Evolutionary conservation across 92 coral and sea anemone genomes (phyloP).

Genomic region (Paramuricea clavata): DNA sequence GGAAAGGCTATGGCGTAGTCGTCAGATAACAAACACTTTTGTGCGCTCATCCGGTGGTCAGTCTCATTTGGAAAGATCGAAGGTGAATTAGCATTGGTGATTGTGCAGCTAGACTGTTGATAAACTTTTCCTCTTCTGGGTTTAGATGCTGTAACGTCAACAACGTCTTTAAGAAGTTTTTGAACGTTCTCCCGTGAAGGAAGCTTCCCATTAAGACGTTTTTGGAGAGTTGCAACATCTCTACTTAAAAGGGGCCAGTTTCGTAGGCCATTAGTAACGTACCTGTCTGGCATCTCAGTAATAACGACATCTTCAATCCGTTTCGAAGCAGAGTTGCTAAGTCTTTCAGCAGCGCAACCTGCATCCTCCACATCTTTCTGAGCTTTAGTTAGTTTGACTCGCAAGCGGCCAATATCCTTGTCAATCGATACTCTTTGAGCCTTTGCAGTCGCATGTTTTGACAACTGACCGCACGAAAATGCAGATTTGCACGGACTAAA

Average conservation of each 20-base stretch:
- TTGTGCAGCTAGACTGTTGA: neutral
- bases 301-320: constrained; percentile 55
- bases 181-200: constrained; percentile 51
- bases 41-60: constrained; percentile 50
- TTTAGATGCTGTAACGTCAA: neutral
- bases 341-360: constrained; percentile 52
- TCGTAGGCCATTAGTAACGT: constrained; percentile 37
- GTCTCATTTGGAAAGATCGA: constrained; percentile 10
- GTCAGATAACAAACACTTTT: constrained; percentile 40
- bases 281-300: constrained; percentile 62
- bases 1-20: constrained; percentile 54
- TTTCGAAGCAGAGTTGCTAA: constrained; percentile 43
- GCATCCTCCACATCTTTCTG: constrained; percentile 54
- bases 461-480: constrained; percentile 48
- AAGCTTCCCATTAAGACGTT: constrained; percentile 48
- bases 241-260: constrained; percentile 60
- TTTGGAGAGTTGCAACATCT: constrained; percentile 60
- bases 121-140: neutral
- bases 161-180: constrained; percentile 50
- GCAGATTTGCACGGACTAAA: constrained; percentile 53
- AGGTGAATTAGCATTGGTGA: constrained; percentile 4
- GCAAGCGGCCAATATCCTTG: constrained; percentile 39
- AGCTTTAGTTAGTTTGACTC: constrained; percentile 37
- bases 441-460: constrained; percentile 50
- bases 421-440: constrained; percentile 29